Percentiles rank a stretch among this genome's conserved stretches.
These are phyloP conservation scores for Beris morrisii DNA, from an alignment of 2,888 invertebrate species.

Conservation along the genomic window DNA sequence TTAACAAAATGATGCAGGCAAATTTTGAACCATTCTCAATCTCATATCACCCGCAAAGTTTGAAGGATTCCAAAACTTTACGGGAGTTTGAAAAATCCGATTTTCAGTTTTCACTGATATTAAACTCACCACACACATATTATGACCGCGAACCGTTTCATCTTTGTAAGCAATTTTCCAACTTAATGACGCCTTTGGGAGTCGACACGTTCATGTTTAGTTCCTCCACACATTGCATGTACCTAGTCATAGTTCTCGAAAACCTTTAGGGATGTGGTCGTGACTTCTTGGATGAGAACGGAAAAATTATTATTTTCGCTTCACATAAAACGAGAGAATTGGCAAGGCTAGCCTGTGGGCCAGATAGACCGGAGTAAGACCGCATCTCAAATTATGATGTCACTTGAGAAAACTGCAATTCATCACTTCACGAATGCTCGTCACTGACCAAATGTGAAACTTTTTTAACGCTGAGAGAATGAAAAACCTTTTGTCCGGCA, in stretches of 20 bases:
- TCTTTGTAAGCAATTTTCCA: slow-evolving; percentile 33
- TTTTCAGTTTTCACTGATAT: background rate
- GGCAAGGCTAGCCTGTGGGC: slow-evolving; percentile 4
- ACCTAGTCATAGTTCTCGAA: no score
- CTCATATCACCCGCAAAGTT: no score
- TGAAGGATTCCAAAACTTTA: no score
- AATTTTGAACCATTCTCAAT: no score
- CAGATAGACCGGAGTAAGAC: background rate
- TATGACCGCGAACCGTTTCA: slow-evolving; percentile 12
- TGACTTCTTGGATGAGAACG: background rate
- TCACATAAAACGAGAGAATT: slow-evolving; percentile 10
- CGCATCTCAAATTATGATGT: slow-evolving; percentile 34
- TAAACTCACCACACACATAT: background rate
- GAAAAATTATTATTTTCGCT: slow-evolving; percentile 25
- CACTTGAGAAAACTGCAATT: slow-evolving; percentile 35
- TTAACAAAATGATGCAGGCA: no score
- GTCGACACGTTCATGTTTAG: background rate
- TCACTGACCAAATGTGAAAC: slow-evolving; percentile 21
- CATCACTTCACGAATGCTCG: slow-evolving; percentile 27
- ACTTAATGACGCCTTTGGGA: slow-evolving; percentile 31
- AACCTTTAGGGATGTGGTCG: no score
- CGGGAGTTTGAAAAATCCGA: no score
- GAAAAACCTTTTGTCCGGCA: no score
- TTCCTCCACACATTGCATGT: background rate
- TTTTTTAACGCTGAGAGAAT: slow-evolving; percentile 2